Conservation (phyloP, 2,888 invertebrate species). For the Latheticus oryzae region DNA sequence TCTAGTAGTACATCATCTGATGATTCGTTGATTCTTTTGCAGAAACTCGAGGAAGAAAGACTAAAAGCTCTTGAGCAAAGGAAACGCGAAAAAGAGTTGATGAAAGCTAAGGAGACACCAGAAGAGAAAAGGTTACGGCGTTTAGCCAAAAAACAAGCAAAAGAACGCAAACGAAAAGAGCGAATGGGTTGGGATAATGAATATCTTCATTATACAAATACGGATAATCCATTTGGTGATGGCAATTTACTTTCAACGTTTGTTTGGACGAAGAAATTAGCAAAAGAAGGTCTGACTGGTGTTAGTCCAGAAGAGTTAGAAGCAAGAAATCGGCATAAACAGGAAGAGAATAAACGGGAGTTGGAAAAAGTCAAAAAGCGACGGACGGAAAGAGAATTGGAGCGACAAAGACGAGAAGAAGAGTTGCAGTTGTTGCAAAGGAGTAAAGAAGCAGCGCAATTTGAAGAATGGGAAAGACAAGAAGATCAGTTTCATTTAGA, state of each 20-base stretch:
- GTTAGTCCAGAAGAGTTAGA: slow-evolving; percentile 85
- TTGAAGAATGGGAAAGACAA: slow-evolving; percentile 93
- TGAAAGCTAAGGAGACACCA: slow-evolving; percentile 93
- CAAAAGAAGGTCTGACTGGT: slow-evolving; percentile 89
- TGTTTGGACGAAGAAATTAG: slow-evolving; percentile 96
- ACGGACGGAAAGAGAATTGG: slow-evolving; percentile 87
- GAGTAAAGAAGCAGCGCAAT: slow-evolving; percentile 90
- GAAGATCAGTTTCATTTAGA: slow-evolving; percentile 98
- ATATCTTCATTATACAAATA: slow-evolving; percentile 96
- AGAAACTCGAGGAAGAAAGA: slow-evolving; percentile 80
- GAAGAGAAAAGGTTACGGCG: slow-evolving; percentile 89
- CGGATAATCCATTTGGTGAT: slow-evolving; percentile 99
- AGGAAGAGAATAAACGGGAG: slow-evolving; percentile 91
- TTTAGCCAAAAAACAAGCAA: slow-evolving; percentile 89
- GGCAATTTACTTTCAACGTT: slow-evolving; percentile 94
- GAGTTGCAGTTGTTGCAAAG: slow-evolving; percentile 87
- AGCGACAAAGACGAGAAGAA: slow-evolving; percentile 83
- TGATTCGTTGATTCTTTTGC: slow-evolving; percentile 73
- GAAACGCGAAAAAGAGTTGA: slow-evolving; percentile 76
- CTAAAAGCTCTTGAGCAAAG: slow-evolving; percentile 74
- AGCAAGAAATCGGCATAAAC: slow-evolving; percentile 83
- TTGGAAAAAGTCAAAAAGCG: slow-evolving; percentile 94
- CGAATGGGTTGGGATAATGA: slow-evolving; percentile 98
- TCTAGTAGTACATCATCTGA: slow-evolving; percentile 51
- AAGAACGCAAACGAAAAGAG: slow-evolving; percentile 87